Percentiles rank a stretch among this genome's conserved stretches.
Evolutionary conservation across 2,888 invertebrate species (phyloP).

Genomic region (Liopterus haemorrhoidalis): DNA sequence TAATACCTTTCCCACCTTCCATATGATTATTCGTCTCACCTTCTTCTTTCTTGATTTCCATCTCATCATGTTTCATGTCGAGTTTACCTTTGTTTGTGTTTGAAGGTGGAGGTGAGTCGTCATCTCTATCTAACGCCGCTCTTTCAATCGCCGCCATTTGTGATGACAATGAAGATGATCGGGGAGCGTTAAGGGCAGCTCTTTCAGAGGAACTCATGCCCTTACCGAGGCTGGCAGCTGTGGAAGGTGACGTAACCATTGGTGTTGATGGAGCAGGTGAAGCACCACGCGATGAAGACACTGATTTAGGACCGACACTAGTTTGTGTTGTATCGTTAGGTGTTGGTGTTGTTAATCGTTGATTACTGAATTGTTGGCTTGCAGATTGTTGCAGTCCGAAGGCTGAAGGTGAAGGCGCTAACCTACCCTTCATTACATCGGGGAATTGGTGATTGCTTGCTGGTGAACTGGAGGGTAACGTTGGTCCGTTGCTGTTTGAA

Average conservation of each 20-base stretch:
- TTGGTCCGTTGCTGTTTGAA: constrained; percentile 41
- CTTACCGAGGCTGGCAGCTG: constrained; percentile 47
- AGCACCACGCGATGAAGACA: constrained; percentile 56
- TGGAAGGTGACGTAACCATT: constrained; percentile 43
- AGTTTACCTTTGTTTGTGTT: constrained; percentile 59
- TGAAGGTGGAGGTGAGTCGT: constrained; percentile 54
- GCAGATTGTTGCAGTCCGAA: constrained; percentile 36
- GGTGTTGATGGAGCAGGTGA: constrained; percentile 50
- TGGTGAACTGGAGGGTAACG: constrained; percentile 47
- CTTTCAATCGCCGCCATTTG: constrained; percentile 69
- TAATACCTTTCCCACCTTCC: constrained; percentile 39
- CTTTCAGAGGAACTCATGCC: constrained; percentile 52
- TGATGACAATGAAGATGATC: constrained; percentile 55
- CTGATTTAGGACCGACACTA: constrained; percentile 55
- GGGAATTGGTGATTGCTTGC: constrained; percentile 52
- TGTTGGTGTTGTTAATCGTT: constrained; percentile 48
- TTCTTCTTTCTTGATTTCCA: constrained; percentile 62
- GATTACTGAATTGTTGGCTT: constrained; percentile 42
- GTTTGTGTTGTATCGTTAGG: constrained; percentile 52
- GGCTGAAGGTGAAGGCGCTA: constrained; percentile 46
- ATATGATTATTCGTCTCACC: constrained; percentile 38
- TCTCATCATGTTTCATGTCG: constrained; percentile 61
- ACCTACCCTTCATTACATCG: constrained; percentile 56
- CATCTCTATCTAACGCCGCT: constrained; percentile 59
- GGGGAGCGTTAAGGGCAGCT: constrained; percentile 48